Conservation (phyloP, 2,888 invertebrate genomes). For the Drosophila ustulata region DNA sequence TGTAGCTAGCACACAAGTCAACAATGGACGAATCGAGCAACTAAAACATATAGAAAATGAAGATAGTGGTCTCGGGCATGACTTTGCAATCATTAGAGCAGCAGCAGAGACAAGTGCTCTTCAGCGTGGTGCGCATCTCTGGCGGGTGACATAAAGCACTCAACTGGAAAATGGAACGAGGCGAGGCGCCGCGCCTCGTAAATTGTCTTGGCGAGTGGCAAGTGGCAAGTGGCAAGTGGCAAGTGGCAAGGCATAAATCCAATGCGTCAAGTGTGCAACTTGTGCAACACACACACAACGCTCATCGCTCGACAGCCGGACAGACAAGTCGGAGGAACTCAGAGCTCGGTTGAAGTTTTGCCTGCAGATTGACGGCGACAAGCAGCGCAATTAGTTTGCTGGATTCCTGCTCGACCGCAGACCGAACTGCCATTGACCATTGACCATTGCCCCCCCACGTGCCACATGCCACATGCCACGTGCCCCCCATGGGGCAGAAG, state of each 20-base stretch:
- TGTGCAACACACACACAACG: conserved; percentile 14
- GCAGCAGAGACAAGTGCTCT: not conserved
- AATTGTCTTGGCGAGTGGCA: conserved; percentile 50
- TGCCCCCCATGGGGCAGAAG: not conserved
- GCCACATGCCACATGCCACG: not conserved
- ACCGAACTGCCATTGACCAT: conserved; percentile 9
- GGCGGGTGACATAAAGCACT: conserved; percentile 43
- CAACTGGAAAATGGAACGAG: conserved; percentile 41
- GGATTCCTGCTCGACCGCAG: conserved; percentile 16
- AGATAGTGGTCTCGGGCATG: not conserved
- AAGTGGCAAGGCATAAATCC: conserved; percentile 52
- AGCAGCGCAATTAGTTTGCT: conserved; percentile 52
- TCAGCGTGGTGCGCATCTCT: conserved; percentile 23
- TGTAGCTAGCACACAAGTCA: too few relatives aligned
- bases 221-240: conserved; percentile 34
- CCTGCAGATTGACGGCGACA: conserved; percentile 56
- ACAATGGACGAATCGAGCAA: too few relatives aligned
- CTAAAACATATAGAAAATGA: too few relatives aligned
- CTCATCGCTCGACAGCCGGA: not conserved
- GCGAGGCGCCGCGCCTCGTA: conserved; percentile 35
- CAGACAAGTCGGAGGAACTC: conserved; percentile 3
- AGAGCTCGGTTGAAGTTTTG: conserved; percentile 21
- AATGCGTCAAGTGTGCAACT: conserved; percentile 56
- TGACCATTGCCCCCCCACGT: not conserved
- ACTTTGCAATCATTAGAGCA: not conserved